These are phyloP conservation scores for Hesperia comma DNA, from an alignment of 2,888 invertebrate genomes.

Conservation along the genomic window DNA sequence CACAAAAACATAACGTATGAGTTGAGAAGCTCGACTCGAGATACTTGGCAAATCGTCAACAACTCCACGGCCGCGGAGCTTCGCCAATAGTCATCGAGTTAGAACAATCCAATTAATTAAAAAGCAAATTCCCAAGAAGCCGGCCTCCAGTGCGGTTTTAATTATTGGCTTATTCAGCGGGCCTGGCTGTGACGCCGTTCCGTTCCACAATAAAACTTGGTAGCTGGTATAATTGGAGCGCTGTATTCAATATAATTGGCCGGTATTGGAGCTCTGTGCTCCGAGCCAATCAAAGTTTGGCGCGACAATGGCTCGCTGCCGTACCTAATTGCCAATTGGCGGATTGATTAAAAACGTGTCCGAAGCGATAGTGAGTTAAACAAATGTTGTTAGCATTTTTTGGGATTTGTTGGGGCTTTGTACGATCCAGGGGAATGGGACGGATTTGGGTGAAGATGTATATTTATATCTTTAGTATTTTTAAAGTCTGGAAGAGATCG, in stretches of 20 bases:
- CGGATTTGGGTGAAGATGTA: not conserved
- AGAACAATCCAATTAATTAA: conserved; percentile 74
- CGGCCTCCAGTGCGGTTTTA: conserved; percentile 69
- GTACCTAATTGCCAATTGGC: conserved; percentile 71
- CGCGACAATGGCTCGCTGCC: conserved; percentile 63
- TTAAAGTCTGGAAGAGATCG: too few species aligned
- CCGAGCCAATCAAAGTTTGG: conserved; percentile 76
- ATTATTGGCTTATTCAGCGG: conserved; percentile 75
- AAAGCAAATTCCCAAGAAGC: conserved; percentile 67
- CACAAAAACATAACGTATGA: not conserved
- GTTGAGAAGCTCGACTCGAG: not conserved
- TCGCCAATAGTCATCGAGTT: conserved; percentile 46
- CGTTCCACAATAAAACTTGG: conserved; percentile 71
- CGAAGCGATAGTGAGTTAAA: conserved; percentile 34
- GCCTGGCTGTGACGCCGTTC: conserved; percentile 72
- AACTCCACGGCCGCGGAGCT: conserved; percentile 9
- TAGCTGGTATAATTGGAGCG: conserved; percentile 69
- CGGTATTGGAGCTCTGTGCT: conserved; percentile 59
- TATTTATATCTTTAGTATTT: too few species aligned
- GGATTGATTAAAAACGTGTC: conserved; percentile 57
- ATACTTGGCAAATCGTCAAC: conserved; percentile 16
- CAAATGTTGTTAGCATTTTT: conserved; percentile 31
- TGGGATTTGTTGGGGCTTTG: conserved; percentile 10
- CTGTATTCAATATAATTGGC: conserved; percentile 77
- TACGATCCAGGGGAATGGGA: not conserved